Percentiles rank a stretch among this genome's conserved stretches.
phyloP scores from a whole-genome alignment of 2,888 invertebrate species.

The Arrhopalites spinosus region DNA sequence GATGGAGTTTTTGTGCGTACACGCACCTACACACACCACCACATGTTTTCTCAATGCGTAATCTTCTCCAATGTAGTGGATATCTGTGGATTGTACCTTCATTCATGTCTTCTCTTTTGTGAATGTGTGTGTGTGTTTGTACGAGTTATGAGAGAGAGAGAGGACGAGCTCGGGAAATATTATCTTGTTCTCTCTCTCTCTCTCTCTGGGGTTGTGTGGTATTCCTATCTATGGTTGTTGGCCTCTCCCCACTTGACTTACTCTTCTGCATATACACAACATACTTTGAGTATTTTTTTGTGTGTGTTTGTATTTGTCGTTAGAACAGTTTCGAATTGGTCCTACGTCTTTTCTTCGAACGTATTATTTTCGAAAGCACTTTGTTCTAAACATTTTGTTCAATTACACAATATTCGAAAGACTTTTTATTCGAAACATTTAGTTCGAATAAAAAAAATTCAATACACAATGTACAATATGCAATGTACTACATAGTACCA shows the following conservation, averaged over 20 bases:
- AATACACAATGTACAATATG: too few species aligned
- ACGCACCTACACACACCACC: constrained; percentile 1
- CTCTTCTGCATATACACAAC: neutral
- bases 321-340: neutral
- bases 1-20: neutral
- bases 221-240: neutral
- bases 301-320: neutral
- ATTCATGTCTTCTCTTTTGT: neutral
- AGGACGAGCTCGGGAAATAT: neutral
- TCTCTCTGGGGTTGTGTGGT: too few species aligned
- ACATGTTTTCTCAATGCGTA: neutral
- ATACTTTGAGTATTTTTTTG: neutral
- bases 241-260: neutral
- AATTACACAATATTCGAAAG: too few species aligned
- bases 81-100: neutral
- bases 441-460: too few species aligned
- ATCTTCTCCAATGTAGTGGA: neutral
- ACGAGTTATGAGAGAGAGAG: neutral
- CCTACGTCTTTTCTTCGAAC: too few species aligned
- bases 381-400: too few species aligned
- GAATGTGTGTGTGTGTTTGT: neutral
- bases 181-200: too few species aligned
- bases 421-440: too few species aligned
- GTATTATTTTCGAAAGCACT: too few species aligned
- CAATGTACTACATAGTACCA: too few species aligned